Evolutionary conservation across 2,797 vertebrate species (phyloP).

Genomic region (Acipenser oxyrinchus): DNA sequence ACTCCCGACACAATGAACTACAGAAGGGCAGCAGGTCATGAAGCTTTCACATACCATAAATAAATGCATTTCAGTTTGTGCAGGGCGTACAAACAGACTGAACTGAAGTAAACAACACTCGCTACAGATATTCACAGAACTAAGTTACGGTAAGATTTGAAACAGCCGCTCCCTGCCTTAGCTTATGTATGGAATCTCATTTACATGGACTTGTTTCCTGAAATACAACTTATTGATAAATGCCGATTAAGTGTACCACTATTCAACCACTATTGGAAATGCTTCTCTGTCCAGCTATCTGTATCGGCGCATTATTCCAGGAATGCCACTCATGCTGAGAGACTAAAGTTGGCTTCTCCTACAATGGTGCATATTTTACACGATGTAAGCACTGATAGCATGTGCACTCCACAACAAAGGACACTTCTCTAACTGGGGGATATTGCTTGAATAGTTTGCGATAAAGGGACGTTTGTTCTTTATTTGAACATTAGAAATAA

Average conservation of each 20-base stretch:
- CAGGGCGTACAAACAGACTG: slow-evolving; percentile 27
- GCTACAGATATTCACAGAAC: background rate
- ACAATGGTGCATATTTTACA: slow-evolving; percentile 63
- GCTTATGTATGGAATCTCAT: too few species aligned
- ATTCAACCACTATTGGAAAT: too few species aligned
- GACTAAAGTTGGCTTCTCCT: slow-evolving; percentile 54
- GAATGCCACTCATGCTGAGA: slow-evolving; percentile 50
- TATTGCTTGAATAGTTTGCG: slow-evolving; percentile 53
- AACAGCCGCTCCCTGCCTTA: too few species aligned
- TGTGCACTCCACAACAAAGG: slow-evolving; percentile 56
- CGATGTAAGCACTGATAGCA: slow-evolving; percentile 54
- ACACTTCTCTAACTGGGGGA: slow-evolving; percentile 45
- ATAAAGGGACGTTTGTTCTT: slow-evolving; percentile 83
- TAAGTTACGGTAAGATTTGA: too few species aligned
- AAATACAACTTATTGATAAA: too few species aligned
- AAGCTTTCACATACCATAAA: slow-evolving; percentile 58
- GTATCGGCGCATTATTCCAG: slow-evolving; percentile 29
- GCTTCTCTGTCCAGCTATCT: background rate
- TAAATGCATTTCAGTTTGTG: slow-evolving; percentile 50
- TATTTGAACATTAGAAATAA: slow-evolving; percentile 69
- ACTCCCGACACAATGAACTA: slow-evolving; percentile 32
- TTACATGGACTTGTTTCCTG: too few species aligned
- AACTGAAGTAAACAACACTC: slow-evolving; percentile 44
- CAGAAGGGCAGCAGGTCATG: slow-evolving; percentile 39
- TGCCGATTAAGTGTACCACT: too few species aligned